These are phyloP conservation scores for Cataglyphis livida DNA, from an alignment of 2,888 invertebrate genomes.

Conservation along the genomic window DNA sequence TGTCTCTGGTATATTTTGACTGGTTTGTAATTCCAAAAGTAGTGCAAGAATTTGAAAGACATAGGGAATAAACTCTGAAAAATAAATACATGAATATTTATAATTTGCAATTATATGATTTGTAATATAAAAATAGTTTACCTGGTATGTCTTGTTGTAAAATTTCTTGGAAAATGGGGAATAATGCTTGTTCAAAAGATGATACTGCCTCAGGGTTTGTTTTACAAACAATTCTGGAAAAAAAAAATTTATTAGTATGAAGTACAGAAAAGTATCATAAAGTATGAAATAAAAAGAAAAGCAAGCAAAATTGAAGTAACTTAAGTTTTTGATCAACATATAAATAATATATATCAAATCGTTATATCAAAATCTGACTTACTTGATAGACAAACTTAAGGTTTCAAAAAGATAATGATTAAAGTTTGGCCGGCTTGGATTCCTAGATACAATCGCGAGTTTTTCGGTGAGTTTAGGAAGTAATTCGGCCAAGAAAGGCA, in stretches of 20 bases:
- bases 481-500: constrained; percentile 93
- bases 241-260: neutral
- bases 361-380: constrained; percentile 80
- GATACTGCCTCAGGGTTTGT: constrained; percentile 92
- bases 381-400: constrained; percentile 95
- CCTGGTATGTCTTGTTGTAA: constrained; percentile 97
- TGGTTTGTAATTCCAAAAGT: constrained; percentile 91
- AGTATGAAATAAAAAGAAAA: neutral
- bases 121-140: constrained; percentile 79
- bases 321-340: neutral
- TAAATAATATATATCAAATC: neutral
- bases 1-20: constrained; percentile 90
- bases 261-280: neutral
- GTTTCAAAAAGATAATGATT: constrained; percentile 99
- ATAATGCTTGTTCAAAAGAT: constrained; percentile 96
- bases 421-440: constrained; percentile 98
- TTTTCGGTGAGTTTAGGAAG: constrained; percentile 95
- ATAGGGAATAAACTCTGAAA: constrained; percentile 98
- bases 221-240: constrained; percentile 92
- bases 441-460: constrained; percentile 93
- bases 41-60: constrained; percentile 98
- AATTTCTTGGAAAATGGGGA: constrained; percentile 98
- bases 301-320: neutral
- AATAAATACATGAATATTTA: constrained; percentile 54
- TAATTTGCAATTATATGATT: constrained; percentile 1